phyloP scores from a whole-genome alignment of 2,797 vertebrate species.

The Odontamblyopus lacepedii region DNA sequence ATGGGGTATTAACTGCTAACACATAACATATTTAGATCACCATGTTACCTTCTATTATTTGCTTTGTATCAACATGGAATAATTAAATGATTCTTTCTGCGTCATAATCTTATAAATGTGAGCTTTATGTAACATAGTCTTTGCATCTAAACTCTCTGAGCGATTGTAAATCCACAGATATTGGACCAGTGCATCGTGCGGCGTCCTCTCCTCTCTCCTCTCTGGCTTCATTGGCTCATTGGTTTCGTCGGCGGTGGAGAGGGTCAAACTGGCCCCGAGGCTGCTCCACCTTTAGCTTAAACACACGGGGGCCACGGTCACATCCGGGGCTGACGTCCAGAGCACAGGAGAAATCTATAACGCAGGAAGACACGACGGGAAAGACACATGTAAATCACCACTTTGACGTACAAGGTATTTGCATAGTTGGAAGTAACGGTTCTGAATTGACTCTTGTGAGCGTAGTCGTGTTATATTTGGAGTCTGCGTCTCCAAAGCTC shows the following conservation, averaged over 20 bases:
- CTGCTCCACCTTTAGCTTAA: slow-evolving; percentile 19
- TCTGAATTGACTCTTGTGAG: too few relatives aligned
- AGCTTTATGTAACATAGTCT: neutral
- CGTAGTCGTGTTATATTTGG: too few relatives aligned
- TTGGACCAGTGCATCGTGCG: neutral
- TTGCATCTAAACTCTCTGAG: neutral
- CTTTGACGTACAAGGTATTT: neutral
- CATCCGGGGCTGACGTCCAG: neutral
- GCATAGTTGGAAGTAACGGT: neutral
- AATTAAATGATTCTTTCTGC: too few relatives aligned
- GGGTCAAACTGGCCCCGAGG: slow-evolving; percentile 55
- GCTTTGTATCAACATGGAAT: too few relatives aligned
- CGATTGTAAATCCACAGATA: neutral
- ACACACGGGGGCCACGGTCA: slow-evolving; percentile 4
- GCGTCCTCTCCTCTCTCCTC: slow-evolving; percentile 1
- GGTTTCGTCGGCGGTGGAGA: slow-evolving; percentile 22
- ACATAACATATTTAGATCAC: too few relatives aligned
- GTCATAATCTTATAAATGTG: too few relatives aligned
- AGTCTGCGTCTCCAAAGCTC: too few relatives aligned
- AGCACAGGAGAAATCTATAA: neutral
- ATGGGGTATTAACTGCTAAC: too few relatives aligned
- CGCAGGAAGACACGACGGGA: neutral
- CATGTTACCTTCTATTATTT: too few relatives aligned
- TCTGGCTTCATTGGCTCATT: slow-evolving; percentile 26
- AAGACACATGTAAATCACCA: neutral